phyloP scores from a whole-genome alignment of 53 echinoderm and acorn worm genomes.

The Luidia sarsii region DNA sequence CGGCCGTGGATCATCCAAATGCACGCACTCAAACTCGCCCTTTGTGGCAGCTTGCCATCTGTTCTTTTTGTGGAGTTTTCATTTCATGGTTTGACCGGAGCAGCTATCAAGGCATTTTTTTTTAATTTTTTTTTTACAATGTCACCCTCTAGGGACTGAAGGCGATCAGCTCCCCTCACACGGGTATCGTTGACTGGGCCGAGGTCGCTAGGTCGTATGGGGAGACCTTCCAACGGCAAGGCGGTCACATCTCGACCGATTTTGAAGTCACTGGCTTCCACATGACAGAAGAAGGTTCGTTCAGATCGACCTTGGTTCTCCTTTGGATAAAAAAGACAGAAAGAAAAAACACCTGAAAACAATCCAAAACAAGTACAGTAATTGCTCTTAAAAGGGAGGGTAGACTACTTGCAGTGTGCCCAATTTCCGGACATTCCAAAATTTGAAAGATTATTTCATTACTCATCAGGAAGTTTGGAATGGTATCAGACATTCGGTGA shows the following conservation, averaged over 20 bases:
- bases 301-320: too few relatives aligned
- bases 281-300: slow-evolving; percentile 56
- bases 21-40: too few relatives aligned
- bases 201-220: slow-evolving; percentile 82
- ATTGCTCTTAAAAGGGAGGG: too few relatives aligned
- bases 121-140: background rate
- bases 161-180: slow-evolving; percentile 89
- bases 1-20: too few relatives aligned
- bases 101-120: background rate
- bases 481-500: too few relatives aligned
- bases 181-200: slow-evolving; percentile 98
- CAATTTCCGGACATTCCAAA: too few relatives aligned
- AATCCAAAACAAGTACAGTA: too few relatives aligned
- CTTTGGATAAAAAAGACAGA: too few relatives aligned
- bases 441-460: too few relatives aligned
- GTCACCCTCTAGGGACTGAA: slow-evolving; percentile 72
- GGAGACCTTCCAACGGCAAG: slow-evolving; percentile 68
- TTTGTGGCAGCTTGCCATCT: background rate
- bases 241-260: slow-evolving; percentile 80
- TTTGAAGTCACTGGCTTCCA: slow-evolving; percentile 79
- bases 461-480: too few relatives aligned
- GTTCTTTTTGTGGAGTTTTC: background rate
- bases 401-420: too few relatives aligned
- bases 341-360: too few relatives aligned
- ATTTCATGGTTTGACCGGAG: background rate